These are phyloP conservation scores for Toxotes jaculatrix DNA, from an alignment of 2,113 vertebrate species.

Conservation along the genomic window DNA sequence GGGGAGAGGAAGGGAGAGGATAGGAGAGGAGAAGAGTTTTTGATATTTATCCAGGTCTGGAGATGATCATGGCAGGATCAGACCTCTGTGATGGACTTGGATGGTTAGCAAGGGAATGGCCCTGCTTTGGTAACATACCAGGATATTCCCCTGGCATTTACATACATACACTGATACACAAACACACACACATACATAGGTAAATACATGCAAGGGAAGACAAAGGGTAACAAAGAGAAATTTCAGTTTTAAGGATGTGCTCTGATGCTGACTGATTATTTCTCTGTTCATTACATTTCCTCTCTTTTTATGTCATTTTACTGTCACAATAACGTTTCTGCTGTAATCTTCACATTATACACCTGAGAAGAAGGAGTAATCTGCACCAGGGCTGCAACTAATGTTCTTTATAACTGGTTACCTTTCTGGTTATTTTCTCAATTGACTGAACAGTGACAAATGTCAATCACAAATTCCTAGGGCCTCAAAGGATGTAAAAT, in stretches of 20 bases:
- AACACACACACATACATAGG: neutral
- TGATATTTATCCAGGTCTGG: slow-evolving; percentile 69
- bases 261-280: neutral
- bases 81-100: slow-evolving; percentile 60
- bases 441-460: no score
- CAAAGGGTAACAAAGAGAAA: slow-evolving; percentile 10
- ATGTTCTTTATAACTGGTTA: neutral
- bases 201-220: slow-evolving; percentile 10
- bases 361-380: neutral
- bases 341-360: no score
- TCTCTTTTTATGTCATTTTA: neutral
- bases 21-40: slow-evolving; percentile 9
- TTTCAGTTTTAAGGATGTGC: neutral
- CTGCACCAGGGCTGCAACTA: neutral
- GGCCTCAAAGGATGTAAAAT: no score
- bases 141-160: slow-evolving; percentile 65
- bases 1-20: slow-evolving; percentile 6
- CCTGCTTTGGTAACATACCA: slow-evolving; percentile 51
- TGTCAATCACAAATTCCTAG: no score
- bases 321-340: no score
- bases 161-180: slow-evolving; percentile 26
- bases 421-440: no score
- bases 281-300: neutral
- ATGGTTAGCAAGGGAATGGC: slow-evolving; percentile 58
- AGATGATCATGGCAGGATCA: slow-evolving; percentile 65